Percentiles rank a stretch among this genome's conserved stretches.
Evolutionary conservation across 2,797 vertebrate genomes (phyloP).

Genomic region (Limosa lapponica): DNA sequence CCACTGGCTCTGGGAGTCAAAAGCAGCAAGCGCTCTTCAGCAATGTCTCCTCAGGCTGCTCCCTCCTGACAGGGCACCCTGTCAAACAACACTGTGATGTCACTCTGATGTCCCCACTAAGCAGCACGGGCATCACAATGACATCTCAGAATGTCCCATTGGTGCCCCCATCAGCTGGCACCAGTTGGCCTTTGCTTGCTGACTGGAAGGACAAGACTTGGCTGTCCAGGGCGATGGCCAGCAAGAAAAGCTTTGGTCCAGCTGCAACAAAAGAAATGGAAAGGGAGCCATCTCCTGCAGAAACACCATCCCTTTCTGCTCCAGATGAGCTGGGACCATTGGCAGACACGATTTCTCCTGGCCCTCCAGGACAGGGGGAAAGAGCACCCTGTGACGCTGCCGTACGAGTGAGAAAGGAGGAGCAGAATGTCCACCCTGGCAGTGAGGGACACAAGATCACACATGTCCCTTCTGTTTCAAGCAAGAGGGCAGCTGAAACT

Average conservation of each 20-base stretch:
- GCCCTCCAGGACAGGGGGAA: neutral
- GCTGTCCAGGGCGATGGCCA: neutral
- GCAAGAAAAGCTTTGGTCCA: rapidly evolving
- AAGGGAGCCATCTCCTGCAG: neutral
- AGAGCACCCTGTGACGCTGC: rapidly evolving
- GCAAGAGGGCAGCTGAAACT: rapidly evolving
- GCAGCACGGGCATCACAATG: neutral
- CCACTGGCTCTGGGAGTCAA: neutral
- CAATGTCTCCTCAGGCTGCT: too few relatives aligned
- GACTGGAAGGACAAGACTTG: neutral
- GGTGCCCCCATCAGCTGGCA: too few relatives aligned
- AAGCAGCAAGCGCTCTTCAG: neutral
- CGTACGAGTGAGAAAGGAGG: rapidly evolving
- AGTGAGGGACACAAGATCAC: rapidly evolving
- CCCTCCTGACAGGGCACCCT: neutral
- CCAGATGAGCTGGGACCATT: neutral
- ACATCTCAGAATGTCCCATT: rapidly evolving
- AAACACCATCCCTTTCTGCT: neutral
- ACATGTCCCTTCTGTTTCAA: neutral
- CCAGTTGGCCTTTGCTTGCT: neutral
- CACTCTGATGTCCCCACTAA: neutral
- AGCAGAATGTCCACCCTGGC: neutral
- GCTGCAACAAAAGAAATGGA: too few relatives aligned
- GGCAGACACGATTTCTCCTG: neutral
- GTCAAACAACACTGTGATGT: neutral